Evolutionary conservation across 2,113 vertebrate species (phyloP).

Genomic region (Rhinogobius similis): DNA sequence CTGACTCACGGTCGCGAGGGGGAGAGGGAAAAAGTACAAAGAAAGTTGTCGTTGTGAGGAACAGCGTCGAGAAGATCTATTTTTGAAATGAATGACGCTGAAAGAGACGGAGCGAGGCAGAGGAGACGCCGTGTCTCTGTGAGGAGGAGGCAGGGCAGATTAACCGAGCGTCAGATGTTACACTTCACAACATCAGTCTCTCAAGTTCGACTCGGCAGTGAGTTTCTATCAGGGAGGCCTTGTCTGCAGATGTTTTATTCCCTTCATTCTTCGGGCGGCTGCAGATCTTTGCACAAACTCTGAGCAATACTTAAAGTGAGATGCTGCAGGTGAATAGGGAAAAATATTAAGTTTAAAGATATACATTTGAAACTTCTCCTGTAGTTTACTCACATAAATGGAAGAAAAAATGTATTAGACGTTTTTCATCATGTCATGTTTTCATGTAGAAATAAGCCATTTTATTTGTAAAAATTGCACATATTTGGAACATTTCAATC

Average conservation of each 20-base stretch:
- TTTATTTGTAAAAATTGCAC: too few species aligned
- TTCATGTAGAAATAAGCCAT: too few species aligned
- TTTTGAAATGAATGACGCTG: not conserved
- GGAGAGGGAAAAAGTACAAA: not conserved
- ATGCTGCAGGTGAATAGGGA: too few species aligned
- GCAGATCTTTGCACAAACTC: not conserved
- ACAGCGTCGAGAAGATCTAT: not conserved
- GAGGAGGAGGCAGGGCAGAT: too few species aligned
- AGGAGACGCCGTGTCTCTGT: too few species aligned
- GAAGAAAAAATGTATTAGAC: too few species aligned
- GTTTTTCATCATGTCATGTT: too few species aligned
- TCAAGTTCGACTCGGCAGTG: not conserved
- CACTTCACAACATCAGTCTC: not conserved
- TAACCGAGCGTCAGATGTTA: too few species aligned
- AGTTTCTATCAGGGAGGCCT: not conserved
- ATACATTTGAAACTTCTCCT: too few species aligned
- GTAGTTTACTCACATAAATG: too few species aligned
- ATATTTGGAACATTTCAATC: too few species aligned
- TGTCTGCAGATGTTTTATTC: constrained; percentile 3
- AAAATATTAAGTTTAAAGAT: too few species aligned
- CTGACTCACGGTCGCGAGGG: not conserved
- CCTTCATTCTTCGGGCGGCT: not conserved
- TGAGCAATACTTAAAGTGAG: not conserved
- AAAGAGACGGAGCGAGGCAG: not conserved
- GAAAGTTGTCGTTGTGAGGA: not conserved